A percentile compares a stretch with the other conserved stretches of the same genome.
These are phyloP conservation scores for Dichetophora obliterata DNA, from an alignment of 2,888 invertebrate species.

Conservation along the genomic window DNA sequence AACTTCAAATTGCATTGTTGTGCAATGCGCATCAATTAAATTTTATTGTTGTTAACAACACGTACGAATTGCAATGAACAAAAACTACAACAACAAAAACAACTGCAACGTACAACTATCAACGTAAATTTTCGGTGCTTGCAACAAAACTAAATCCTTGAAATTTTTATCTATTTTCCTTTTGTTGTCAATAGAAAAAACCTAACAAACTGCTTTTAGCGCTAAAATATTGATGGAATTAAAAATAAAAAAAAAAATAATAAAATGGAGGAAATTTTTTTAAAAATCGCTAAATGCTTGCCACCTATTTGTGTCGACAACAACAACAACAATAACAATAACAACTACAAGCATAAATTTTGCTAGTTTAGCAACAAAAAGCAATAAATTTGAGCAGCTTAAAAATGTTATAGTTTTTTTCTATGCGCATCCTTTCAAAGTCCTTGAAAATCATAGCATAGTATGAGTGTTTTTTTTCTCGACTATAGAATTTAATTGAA, in stretches of 20 bases:
- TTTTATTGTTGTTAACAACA: conserved; percentile 55
- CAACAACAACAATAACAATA: conserved; percentile 5
- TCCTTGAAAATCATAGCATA: neutral
- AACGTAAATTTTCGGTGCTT: conserved; percentile 32
- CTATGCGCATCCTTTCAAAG: neutral
- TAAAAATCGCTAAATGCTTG: conserved; percentile 15
- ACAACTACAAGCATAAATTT: conserved; percentile 35
- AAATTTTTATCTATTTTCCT: conserved; percentile 16
- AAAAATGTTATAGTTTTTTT: neutral
- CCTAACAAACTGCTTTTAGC: conserved; percentile 42
- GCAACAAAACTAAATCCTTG: conserved; percentile 23
- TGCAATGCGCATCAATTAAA: conserved; percentile 53
- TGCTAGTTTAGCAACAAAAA: conserved; percentile 6
- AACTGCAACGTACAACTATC: conserved; percentile 29
- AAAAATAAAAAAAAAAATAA: neutral
- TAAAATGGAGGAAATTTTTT: neutral
- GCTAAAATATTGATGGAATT: conserved; percentile 45
- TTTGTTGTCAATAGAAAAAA: conserved; percentile 25
- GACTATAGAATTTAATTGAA: neutral
- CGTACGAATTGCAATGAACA: conserved; percentile 47
- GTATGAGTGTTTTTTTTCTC: neutral
- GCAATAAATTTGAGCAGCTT: conserved; percentile 38
- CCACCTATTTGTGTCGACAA: conserved; percentile 36
- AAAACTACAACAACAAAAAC: conserved; percentile 36
- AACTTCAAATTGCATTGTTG: conserved; percentile 38